Base-by-base conservation (phyloP, 2,113 vertebrate species). In the Tyto alba region DNA sequence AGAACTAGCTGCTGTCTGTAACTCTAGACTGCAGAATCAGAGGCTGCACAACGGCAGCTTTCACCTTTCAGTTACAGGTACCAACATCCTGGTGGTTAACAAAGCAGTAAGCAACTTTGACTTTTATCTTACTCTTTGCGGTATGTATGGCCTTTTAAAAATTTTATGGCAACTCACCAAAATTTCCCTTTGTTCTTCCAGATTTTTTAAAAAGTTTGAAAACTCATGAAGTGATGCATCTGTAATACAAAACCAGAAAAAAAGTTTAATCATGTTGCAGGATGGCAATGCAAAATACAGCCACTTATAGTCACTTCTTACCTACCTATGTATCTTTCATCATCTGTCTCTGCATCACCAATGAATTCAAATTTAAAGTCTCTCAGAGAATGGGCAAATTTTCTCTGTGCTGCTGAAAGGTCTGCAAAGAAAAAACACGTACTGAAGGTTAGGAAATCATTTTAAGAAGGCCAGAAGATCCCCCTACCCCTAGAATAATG, bases 281-380 rank as follows among this genome's bases (percentile, higher is more conserved):
- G 13, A 86, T 15, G 12, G 25, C 12, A 81, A 6, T 7, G 23
- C 29, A 90, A 85, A 71, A 85, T 3, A 57, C 0, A 91, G n/a
- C 19, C 56, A 68, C 20, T 52, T 69, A 41, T 1, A 67, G 27
- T 41, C 20, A 80, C 20, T 63, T 55, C 55, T 80, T 56, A 98
- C 98, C 85, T 96, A 99, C 99, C 99, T 69, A 99, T 99, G 74
- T 98, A 99, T 72, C 98, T 98, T 86, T 99, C 99, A 40, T 99
- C 99, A 12, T 99, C 99, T 0, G 99, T 99, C 98, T 99, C 99
- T 8, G 99, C 99, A 84, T 99, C 99, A 1, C 99, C 99, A 8
- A 99, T 99, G 95, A 99, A 99, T 94, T 99, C 99, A 88, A 99
- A 99, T 60, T 99, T 99, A 87, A 99, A 99, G 68, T 99, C 99